Percentiles rank a stretch among this genome's conserved stretches.
phyloP scores from a whole-genome alignment of 2,888 invertebrate genomes.

The Ligdia adustata region DNA sequence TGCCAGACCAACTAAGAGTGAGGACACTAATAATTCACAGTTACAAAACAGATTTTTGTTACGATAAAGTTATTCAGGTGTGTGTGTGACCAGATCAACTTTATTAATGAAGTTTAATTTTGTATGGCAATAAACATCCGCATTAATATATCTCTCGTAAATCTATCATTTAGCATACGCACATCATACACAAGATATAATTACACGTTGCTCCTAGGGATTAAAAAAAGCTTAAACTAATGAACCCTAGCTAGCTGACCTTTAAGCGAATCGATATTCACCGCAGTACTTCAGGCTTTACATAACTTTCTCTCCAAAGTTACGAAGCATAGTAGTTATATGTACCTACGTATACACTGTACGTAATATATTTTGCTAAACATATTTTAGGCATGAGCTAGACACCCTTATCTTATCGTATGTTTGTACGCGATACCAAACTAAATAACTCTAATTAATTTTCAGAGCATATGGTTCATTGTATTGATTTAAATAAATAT shows the following conservation, averaged over 20 bases:
- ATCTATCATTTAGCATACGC: no score
- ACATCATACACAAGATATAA: no score
- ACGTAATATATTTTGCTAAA: constrained; percentile 11
- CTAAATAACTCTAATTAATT: constrained; percentile 19
- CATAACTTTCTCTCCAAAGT: constrained; percentile 1
- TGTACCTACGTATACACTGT: neutral
- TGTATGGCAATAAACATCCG: no score
- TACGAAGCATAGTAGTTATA: neutral
- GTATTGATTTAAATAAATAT: no score
- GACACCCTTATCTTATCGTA: constrained; percentile 33
- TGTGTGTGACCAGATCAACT: no score
- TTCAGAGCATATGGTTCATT: constrained; percentile 15
- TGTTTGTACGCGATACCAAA: constrained; percentile 19
- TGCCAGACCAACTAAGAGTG: neutral
- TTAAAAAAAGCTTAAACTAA: no score
- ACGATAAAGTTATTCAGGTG: no score
- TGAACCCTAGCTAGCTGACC: constrained; percentile 10
- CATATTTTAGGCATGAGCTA: constrained; percentile 14
- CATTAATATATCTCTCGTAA: no score
- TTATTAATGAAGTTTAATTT: no score
- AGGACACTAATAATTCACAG: neutral
- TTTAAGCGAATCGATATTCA: constrained; percentile 10
- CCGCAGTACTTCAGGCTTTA: constrained; percentile 1
- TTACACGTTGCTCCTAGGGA: neutral
- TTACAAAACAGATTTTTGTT: no score